These are phyloP conservation scores for Trichacis sp. DNA, from an alignment of 2,888 invertebrate species.

Conservation along the genomic window DNA sequence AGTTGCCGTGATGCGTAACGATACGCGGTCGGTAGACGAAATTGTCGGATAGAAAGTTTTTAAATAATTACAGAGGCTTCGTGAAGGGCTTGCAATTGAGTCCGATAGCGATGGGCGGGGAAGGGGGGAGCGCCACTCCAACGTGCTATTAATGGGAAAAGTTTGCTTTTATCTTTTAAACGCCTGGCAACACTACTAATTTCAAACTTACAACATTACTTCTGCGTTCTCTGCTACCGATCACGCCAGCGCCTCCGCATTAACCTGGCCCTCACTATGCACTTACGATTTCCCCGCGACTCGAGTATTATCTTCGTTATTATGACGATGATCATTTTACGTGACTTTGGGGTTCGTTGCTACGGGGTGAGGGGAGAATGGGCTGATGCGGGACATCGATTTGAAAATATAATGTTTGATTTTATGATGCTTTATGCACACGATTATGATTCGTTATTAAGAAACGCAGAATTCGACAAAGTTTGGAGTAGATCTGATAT, in stretches of 20 bases:
- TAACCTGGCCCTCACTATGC: slow-evolving; percentile 13
- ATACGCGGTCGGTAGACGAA: slow-evolving; percentile 38
- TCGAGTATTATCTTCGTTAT: background rate
- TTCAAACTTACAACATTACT: slow-evolving; percentile 65
- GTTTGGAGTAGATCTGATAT: too few species aligned
- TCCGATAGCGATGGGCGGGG: slow-evolving; percentile 53
- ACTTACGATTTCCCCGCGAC: slow-evolving; percentile 28
- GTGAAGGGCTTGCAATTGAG: slow-evolving; percentile 59
- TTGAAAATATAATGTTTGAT: too few species aligned
- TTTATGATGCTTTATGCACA: too few species aligned
- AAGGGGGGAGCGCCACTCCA: slow-evolving; percentile 44
- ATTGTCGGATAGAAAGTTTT: slow-evolving; percentile 56
- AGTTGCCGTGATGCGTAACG: slow-evolving; percentile 36
- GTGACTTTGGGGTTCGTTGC: too few species aligned
- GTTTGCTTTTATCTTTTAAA: slow-evolving; percentile 69
- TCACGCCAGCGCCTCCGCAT: slow-evolving; percentile 20
- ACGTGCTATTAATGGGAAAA: slow-evolving; percentile 65
- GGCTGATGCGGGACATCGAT: too few species aligned
- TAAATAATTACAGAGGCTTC: slow-evolving; percentile 63
- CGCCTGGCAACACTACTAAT: slow-evolving; percentile 66
- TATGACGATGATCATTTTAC: background rate
- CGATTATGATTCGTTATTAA: too few species aligned
- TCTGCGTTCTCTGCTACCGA: slow-evolving; percentile 36
- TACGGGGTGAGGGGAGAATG: too few species aligned
- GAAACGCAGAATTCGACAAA: too few species aligned